Evolutionary conservation across 2,797 vertebrate species (phyloP).

Genomic region (Alectoris magna): DNA sequence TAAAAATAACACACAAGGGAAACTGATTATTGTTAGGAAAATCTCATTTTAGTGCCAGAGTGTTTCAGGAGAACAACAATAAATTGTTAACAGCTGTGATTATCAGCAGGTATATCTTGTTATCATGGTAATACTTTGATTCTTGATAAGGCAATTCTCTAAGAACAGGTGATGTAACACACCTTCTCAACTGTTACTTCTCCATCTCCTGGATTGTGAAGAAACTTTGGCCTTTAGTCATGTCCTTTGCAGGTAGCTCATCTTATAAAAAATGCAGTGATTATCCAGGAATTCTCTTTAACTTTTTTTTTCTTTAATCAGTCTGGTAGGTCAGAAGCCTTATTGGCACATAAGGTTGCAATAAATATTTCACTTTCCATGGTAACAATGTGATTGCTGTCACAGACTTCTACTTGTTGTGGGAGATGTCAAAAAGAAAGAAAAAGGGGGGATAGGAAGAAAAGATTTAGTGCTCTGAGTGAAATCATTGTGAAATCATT

Average conservation of each 20-base stretch:
- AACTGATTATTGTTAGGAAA: not conserved
- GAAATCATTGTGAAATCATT: not conserved
- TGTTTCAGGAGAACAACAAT: not conserved
- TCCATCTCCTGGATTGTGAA: not conserved
- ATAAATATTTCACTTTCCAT: not conserved
- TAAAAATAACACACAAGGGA: not conserved
- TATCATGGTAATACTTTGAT: not conserved
- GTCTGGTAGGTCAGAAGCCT: not conserved
- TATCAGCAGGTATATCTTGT: not conserved
- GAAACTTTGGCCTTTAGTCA: not conserved
- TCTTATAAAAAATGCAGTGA: not conserved
- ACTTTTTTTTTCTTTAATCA: not conserved
- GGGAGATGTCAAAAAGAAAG: not conserved
- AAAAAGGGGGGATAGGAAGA: not conserved
- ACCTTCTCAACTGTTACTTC: not conserved
- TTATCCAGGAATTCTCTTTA: not conserved
- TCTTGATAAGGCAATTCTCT: not conserved
- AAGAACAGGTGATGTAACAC: not conserved
- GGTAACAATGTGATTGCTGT: not conserved
- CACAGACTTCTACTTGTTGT: not conserved
- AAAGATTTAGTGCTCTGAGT: not conserved
- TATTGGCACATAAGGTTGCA: not conserved
- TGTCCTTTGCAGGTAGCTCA: not conserved
- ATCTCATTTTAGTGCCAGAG: not conserved
- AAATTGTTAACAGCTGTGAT: not conserved